These are phyloP conservation scores for Priocnemis perturbator DNA, from an alignment of 2,888 invertebrate genomes.

Conservation along the genomic window DNA sequence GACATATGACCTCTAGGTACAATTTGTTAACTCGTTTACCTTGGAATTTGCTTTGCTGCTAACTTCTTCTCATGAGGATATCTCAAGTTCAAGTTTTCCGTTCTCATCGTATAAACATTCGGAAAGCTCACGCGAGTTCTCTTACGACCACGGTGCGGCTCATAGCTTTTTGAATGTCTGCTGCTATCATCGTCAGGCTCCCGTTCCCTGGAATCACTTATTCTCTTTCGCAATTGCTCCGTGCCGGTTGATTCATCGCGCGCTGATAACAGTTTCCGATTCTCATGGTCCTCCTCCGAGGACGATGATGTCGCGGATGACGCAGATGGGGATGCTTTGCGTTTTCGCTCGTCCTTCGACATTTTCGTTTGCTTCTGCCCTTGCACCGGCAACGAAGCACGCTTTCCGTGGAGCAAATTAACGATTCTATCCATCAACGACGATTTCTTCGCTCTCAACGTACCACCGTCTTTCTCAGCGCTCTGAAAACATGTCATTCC, in stretches of 20 bases:
- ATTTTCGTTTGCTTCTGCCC: constrained; percentile 20
- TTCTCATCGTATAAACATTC: constrained; percentile 6
- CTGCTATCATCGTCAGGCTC: constrained; percentile 40
- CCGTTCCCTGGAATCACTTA: not conserved
- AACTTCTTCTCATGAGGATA: constrained; percentile 43
- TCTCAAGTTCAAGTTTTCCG: constrained; percentile 8
- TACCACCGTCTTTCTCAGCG: not conserved
- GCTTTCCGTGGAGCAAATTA: constrained; percentile 44
- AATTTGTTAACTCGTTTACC: constrained; percentile 31
- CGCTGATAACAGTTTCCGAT: not conserved
- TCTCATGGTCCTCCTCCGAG: constrained; percentile 20
- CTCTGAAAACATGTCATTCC: not conserved
- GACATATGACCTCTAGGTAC: no score
- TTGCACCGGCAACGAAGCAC: constrained; percentile 22
- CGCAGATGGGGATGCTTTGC: constrained; percentile 33
- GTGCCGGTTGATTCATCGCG: constrained; percentile 1
- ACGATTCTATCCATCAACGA: constrained; percentile 55
- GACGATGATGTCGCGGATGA: constrained; percentile 42
- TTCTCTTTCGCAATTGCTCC: not conserved
- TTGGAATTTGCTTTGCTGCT: constrained; percentile 43
- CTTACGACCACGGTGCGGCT: constrained; percentile 44
- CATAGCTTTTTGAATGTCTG: constrained; percentile 49
- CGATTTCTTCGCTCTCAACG: constrained; percentile 33
- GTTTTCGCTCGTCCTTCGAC: constrained; percentile 13
- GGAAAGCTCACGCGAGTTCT: constrained; percentile 16